Evolutionary conservation across 2,113 vertebrate species (phyloP).

Genomic region (Nesogale talazaci): DNA sequence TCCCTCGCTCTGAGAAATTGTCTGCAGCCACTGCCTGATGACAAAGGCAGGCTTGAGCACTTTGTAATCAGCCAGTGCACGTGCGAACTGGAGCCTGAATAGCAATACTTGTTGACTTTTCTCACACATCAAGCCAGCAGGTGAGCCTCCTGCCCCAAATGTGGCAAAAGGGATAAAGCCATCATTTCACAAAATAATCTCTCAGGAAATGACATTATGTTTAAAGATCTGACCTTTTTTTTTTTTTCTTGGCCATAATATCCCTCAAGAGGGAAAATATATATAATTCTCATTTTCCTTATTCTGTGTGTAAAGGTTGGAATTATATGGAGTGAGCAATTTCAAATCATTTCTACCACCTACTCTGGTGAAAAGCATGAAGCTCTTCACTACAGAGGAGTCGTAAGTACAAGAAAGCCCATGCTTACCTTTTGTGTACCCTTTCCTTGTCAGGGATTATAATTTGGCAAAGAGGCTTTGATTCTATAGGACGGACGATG

Average conservation of each 20-base stretch:
- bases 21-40: too few species aligned
- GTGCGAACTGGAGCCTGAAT: too few species aligned
- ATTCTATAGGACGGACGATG: not conserved
- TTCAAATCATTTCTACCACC: not conserved
- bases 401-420: not conserved
- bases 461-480: not conserved
- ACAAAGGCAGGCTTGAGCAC: too few species aligned
- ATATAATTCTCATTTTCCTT: conserved; percentile 83
- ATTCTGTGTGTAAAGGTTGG: conserved; percentile 85
- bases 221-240: conserved; percentile 81
- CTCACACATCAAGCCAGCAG: conserved; percentile 37
- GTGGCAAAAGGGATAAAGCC: conserved; percentile 80
- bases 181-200: conserved; percentile 80
- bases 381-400: not conserved
- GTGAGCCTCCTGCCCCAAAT: conserved; percentile 57
- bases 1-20: too few species aligned
- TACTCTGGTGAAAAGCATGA: not conserved
- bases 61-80: too few species aligned
- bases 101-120: too few species aligned
- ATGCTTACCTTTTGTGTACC: not conserved
- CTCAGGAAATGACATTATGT: conserved; percentile 79
- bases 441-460: not conserved
- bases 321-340: not conserved
- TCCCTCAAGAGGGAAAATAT: conserved; percentile 59
- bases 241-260: conserved; percentile 85